phyloP scores from a whole-genome alignment of 2,888 invertebrate genomes.

The Meandrusa payeni region DNA sequence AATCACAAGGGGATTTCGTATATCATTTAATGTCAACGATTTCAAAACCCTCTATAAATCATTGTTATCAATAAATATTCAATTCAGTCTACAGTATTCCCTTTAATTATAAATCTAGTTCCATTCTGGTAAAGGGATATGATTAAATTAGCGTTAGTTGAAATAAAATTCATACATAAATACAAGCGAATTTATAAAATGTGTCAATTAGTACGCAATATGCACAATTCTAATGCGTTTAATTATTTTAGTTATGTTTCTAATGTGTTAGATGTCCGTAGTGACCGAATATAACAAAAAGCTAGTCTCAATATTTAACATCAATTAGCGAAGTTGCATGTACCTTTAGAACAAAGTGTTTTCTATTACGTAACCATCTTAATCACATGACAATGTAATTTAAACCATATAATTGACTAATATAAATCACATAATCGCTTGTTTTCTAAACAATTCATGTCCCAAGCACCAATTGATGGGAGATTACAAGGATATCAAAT shows the following conservation, averaged over 20 bases:
- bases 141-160: constrained; percentile 40
- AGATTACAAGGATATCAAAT: constrained; percentile 1
- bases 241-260: constrained; percentile 20
- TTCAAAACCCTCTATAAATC: no score
- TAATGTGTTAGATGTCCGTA: constrained; percentile 16
- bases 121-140: constrained; percentile 73
- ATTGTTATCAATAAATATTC: neutral
- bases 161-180: constrained; percentile 20
- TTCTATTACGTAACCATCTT: no score
- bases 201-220: constrained; percentile 11
- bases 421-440: neutral
- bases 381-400: no score
- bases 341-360: no score
- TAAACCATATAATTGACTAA: no score
- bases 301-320: constrained; percentile 70
- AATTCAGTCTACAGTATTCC: constrained; percentile 1
- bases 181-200: constrained; percentile 10
- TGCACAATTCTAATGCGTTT: constrained; percentile 13
- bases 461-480: constrained; percentile 19
- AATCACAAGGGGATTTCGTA: constrained; percentile 1
- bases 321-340: neutral
- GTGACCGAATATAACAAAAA: constrained; percentile 63
- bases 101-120: constrained; percentile 3
- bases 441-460: neutral
- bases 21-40: no score